A percentile compares a stretch with the other conserved stretches of the same genome.
Evolutionary conservation across 2,113 vertebrate species (phyloP).

Genomic region (Ophthalmolycus amberensis): DNA sequence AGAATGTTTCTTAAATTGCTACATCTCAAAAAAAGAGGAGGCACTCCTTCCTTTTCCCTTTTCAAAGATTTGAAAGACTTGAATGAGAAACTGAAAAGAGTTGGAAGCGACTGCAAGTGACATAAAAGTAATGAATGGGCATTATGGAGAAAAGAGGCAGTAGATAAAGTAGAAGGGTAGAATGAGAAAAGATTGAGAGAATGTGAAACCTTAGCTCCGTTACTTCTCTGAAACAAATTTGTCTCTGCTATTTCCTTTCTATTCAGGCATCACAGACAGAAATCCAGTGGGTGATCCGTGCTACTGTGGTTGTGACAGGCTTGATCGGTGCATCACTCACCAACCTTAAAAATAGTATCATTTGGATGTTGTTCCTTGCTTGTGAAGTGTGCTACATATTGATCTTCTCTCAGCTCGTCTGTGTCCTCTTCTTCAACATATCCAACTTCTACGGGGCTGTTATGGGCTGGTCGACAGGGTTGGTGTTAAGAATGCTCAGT

Average conservation of each 20-base stretch:
- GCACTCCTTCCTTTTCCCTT: no score
- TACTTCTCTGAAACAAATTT: not conserved
- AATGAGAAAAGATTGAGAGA: not conserved
- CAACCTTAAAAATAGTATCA: constrained; percentile 72
- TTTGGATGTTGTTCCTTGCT: constrained; percentile 76
- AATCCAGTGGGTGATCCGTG: constrained; percentile 78
- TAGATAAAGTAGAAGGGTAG: not conserved
- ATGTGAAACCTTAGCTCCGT: not conserved
- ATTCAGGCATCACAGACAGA: constrained; percentile 81
- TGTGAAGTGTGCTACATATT: constrained; percentile 76
- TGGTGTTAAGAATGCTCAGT: constrained; percentile 75
- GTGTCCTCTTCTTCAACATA: constrained; percentile 60
- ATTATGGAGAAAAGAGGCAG: not conserved
- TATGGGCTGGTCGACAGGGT: constrained; percentile 72
- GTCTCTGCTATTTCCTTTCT: not conserved
- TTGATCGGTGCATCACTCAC: constrained; percentile 65
- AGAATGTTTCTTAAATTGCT: not conserved
- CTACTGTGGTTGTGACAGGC: constrained; percentile 76
- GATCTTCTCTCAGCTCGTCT: constrained; percentile 83
- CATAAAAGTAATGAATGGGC: not conserved
- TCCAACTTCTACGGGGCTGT: constrained; percentile 81
- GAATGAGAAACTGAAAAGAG: no score
- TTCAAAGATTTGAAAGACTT: no score
- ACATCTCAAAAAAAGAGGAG: not conserved
- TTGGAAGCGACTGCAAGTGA: no score